Conservation (phyloP, 2,113 vertebrate genomes). For the Paralichthys olivaceus region DNA sequence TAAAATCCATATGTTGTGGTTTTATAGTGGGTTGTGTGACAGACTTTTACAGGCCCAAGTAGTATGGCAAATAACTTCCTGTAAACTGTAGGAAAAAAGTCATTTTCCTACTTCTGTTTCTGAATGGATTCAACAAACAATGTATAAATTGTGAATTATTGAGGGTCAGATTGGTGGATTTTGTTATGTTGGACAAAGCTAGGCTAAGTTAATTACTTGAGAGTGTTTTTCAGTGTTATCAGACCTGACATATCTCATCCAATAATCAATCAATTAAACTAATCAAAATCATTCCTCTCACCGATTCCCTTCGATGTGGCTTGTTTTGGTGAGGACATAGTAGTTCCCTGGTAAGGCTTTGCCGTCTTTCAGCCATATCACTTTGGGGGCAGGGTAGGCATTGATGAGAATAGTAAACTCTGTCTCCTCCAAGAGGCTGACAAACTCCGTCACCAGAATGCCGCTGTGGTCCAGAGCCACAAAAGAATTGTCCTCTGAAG, state of each 20-base stretch:
- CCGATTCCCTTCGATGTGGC: conserved; percentile 86
- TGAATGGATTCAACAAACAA: not conserved
- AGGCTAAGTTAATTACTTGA: too few relatives aligned
- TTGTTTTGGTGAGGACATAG: conserved; percentile 84
- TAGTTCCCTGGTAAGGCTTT: conserved; percentile 84
- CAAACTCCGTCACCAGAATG: conserved; percentile 84
- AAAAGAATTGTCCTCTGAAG: conserved; percentile 86
- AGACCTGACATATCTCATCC: not conserved
- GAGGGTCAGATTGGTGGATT: not conserved
- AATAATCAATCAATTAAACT: not conserved
- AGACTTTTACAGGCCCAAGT: not conserved
- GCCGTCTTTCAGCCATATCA: conserved; percentile 91
- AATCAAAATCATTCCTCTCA: conserved; percentile 62
- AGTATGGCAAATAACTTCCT: not conserved
- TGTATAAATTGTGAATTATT: not conserved
- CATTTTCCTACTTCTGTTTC: not conserved
- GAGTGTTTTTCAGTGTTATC: not conserved
- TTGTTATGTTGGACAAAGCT: not conserved
- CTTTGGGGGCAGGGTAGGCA: conserved; percentile 88
- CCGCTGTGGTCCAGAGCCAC: conserved; percentile 88
- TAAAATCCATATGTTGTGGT: not conserved
- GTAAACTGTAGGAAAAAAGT: not conserved
- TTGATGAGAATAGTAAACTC: conserved; percentile 89
- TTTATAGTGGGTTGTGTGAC: not conserved
- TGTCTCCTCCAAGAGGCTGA: conserved; percentile 89